Base-by-base conservation (phyloP, 2,888 invertebrate species). In the Melinopterus prodromus region DNA sequence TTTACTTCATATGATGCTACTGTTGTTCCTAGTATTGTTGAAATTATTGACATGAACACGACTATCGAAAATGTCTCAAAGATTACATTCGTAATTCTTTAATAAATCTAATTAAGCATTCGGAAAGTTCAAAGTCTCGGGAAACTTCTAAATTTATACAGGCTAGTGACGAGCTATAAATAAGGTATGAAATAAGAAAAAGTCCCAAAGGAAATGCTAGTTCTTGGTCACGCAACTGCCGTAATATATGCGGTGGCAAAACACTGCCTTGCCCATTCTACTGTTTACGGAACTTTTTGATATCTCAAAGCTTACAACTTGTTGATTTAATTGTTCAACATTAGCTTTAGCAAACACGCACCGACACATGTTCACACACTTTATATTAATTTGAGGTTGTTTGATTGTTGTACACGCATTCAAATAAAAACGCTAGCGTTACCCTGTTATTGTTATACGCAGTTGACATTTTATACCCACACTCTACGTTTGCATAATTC, bases 121-220 rank as follows among this genome's bases (percentile, higher is more conserved):
- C 9, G 53, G 53, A 53, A 53, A 53, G 53, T 53, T 53, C 53
- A 53, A 53, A 53, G 53, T 53, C 53, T 53, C 53, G 53, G 26
- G 53, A 53, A 53, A 53, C 53, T 53, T 53, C 53, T 53, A 53
- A 53, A 53, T 53, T 53, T 53, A 53, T 4, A 12, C 53, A 7
- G 26, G 53, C 53, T 53, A 9, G 53, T 53, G 53, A 53, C 53
- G 53, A 53, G 53, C 53, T 53, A 53, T 53, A 53, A 53, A 53
- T 53, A 53, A 53, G 53, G 53, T 53, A 53, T 53, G 53, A 53
- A 53, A 53, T 53, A 53, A 53, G 53, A 53, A 53, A 53, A 53
- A 53, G 53, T 26, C 53, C 53, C 53, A 53, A 53, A 53, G 53
- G 53, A 53, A 53, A 53, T 53, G 5, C 53, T 53, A 53, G 7